Conservation (phyloP, 2,113 vertebrate species). For the Cercopithecus mona region DNA sequence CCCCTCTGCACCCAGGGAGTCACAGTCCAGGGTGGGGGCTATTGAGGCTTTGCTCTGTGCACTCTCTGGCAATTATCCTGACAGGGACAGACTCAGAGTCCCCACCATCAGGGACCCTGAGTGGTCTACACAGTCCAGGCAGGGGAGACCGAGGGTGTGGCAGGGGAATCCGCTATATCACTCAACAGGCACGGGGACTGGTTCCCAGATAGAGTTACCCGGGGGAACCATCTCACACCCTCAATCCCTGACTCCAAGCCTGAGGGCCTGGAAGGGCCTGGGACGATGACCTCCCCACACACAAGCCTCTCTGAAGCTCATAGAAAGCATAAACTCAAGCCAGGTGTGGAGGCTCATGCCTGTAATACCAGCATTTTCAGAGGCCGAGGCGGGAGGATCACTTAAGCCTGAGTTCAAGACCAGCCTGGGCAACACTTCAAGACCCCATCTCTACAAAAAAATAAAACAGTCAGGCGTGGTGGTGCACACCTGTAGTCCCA, state of each 20-base stretch:
- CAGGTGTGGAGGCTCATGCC: no score
- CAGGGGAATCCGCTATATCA: not conserved
- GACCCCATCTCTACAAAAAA: no score
- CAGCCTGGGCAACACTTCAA: no score
- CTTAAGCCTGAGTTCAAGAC: no score
- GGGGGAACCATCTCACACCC: not conserved
- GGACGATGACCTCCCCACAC: not conserved
- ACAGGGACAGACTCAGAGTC: not conserved
- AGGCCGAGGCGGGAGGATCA: no score
- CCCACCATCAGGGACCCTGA: not conserved
- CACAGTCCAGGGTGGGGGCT: fast-evolving
- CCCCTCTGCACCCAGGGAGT: no score
- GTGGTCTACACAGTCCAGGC: no score
- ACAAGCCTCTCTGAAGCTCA: not conserved
- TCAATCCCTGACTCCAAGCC: not conserved
- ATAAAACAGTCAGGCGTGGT: no score
- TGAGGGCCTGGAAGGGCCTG: no score
- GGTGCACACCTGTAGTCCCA: no score
- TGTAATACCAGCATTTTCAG: no score
- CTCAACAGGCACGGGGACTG: not conserved
- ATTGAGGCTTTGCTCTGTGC: not conserved
- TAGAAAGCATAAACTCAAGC: not conserved
- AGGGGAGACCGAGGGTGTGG: not conserved
- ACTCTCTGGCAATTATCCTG: not conserved
- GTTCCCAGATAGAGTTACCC: not conserved